phyloP scores from a whole-genome alignment of 1,140 invertebrate species.

The Drosophila ercepeae region DNA sequence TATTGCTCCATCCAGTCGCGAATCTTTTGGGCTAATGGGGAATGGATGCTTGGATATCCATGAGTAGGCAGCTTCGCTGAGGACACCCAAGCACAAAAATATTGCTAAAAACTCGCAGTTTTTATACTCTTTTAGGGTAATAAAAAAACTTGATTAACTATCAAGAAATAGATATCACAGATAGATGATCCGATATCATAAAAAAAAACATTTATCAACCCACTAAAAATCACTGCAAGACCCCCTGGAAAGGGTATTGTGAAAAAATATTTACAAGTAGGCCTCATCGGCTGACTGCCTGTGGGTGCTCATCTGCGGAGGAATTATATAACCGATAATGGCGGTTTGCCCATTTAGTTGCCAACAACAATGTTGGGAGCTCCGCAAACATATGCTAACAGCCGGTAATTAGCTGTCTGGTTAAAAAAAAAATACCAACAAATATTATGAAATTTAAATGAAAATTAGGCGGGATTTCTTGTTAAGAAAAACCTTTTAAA shows the following conservation, averaged over 20 bases:
- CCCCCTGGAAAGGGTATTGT: background rate
- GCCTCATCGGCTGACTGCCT: background rate
- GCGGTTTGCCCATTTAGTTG: slow-evolving; percentile 2
- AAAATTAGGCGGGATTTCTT: no score
- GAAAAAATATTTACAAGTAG: background rate
- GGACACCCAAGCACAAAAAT: slow-evolving; percentile 5
- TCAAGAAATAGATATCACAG: no score
- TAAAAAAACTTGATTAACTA: no score
- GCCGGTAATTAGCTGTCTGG: slow-evolving; percentile 4
- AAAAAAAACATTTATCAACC: background rate
- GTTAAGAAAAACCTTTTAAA: no score
- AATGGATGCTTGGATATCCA: background rate
- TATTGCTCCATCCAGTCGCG: slow-evolving; percentile 26
- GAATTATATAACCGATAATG: slow-evolving; percentile 17
- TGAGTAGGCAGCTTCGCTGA: slow-evolving; percentile 16
- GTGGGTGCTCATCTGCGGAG: slow-evolving; percentile 12
- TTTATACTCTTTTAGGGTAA: background rate
- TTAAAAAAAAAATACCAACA: background rate
- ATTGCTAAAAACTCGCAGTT: background rate
- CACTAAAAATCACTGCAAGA: background rate
- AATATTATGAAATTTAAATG: background rate
- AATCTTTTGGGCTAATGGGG: slow-evolving; percentile 26
- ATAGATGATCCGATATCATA: no score
- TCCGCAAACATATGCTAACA: slow-evolving; percentile 1
- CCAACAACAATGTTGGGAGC: slow-evolving; percentile 18